Evolutionary conservation across 2,797 vertebrate species (phyloP), one percentile per base, ranked within the genome.

Genomic region (Macropus fuliginosus): DNA sequence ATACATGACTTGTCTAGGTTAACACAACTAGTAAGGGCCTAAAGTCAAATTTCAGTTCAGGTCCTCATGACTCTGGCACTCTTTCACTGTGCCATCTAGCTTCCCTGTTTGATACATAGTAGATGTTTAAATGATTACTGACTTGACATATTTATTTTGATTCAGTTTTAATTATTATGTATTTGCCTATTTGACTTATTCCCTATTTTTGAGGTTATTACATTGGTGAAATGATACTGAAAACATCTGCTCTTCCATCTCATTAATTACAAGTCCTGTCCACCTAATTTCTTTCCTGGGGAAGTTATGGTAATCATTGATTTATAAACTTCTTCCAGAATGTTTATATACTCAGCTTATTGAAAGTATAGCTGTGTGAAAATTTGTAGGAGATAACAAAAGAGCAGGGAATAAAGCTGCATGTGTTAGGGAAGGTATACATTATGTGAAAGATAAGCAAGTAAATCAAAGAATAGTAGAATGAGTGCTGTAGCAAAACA

Each of bases 301-400:
- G 13, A 66, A n/a, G 5, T n/a, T 66, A n/a, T 34, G 14, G 5
- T n/a, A 31, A 10, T 54, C 52, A 54, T 55, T 56, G 11, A 1
- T 2, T 62, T 89, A 27, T 54, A 10, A 4, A 14, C 28, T 66
- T 18, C 92, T 93, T 97, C 55, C 91, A 94, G 55, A 94, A 91
- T 94, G 31, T n/a, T 55, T 3, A 10, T 50, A 91, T 0, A 54
- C n/a, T 5, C 92, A 66, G 90, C 29, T 81, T 66, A 40, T 8
- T 87, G 8, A 93, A 95, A 62, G n/a, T 52, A n/a, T 66, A 66
- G 13, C 13, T 66, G 34, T n/a, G 62, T 13, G 34, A 5, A 66
- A 66, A 34, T 16, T 66, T 66, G 4, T 34, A n/a, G 62, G 62
- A 66, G 31, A n/a, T n/a, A 66, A 16, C 4, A 66, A 66, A 66